These are phyloP conservation scores for Mythimna albipuncta DNA, from an alignment of 2,888 invertebrate genomes.

Conservation along the genomic window DNA sequence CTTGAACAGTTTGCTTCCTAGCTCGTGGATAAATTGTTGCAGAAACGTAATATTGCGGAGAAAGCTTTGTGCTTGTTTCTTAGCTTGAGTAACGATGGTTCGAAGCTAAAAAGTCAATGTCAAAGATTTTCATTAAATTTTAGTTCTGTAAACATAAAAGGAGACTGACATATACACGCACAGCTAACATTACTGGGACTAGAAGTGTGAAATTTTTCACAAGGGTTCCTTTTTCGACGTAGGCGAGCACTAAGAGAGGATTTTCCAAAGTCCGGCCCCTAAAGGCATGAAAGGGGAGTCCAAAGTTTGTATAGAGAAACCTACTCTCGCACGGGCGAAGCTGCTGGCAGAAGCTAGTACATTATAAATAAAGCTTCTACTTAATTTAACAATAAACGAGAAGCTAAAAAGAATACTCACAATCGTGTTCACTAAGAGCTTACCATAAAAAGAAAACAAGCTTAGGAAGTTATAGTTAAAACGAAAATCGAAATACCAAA, in stretches of 20 bases:
- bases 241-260: no score
- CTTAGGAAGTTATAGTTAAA: constrained; percentile 45
- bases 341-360: no score
- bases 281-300: no score
- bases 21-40: constrained; percentile 58
- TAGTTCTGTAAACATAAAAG: not conserved
- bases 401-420: constrained; percentile 13
- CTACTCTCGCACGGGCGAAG: no score
- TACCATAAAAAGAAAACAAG: constrained; percentile 48
- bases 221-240: no score
- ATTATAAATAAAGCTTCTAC: not conserved
- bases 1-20: constrained; percentile 68
- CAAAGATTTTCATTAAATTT: constrained; percentile 22
- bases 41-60: constrained; percentile 45
- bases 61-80: constrained; percentile 36
- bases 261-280: no score
- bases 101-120: constrained; percentile 26
- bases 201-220: no score
- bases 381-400: not conserved
- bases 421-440: constrained; percentile 29
- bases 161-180: no score
- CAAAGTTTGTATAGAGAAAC: no score
- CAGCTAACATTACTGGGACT: no score
- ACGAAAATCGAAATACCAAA: constrained; percentile 61
- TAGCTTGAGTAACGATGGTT: constrained; percentile 29